Evolutionary conservation across 2,888 invertebrate species (phyloP).

Genomic region (Dexiosoma caninum): DNA sequence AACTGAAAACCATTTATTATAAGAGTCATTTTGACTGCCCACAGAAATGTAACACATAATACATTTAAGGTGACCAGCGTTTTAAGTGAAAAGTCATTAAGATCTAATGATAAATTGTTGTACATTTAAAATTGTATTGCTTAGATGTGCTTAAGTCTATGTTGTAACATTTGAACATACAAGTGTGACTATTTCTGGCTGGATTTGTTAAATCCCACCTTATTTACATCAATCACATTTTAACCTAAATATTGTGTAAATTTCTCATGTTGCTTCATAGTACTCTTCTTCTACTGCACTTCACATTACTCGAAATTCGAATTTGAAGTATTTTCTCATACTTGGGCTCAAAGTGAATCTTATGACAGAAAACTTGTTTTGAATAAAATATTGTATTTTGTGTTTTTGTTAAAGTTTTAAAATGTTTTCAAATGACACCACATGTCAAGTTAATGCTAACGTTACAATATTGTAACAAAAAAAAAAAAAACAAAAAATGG

Average conservation of each 20-base stretch:
- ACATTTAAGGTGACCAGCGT: conserved; percentile 12
- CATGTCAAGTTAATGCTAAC: conserved; percentile 48
- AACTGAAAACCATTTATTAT: background rate
- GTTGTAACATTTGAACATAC: background rate
- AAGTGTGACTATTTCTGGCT: background rate
- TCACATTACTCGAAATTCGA: background rate
- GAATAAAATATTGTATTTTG: background rate
- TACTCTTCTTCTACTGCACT: background rate
- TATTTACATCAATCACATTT: conserved; percentile 5
- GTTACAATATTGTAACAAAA: background rate
- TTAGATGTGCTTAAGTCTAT: background rate
- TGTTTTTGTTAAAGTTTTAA: conserved; percentile 19
- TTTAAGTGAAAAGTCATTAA: background rate
- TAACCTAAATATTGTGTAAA: conserved; percentile 7
- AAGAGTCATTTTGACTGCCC: conserved; percentile 13
- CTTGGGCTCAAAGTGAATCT: conserved; percentile 8
- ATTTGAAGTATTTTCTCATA: conserved; percentile 9
- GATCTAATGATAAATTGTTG: background rate
- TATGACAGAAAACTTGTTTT: background rate
- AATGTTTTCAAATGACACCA: conserved; percentile 48
- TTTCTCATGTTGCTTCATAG: conserved; percentile 13
- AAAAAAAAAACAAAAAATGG: conserved; percentile 2
- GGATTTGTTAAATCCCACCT: conserved; percentile 3
- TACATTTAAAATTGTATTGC: background rate
- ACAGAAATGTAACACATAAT: conserved; percentile 4